Evolutionary conservation across 1,140 invertebrate species (phyloP).

Genomic region (Pseudoatta argentina): DNA sequence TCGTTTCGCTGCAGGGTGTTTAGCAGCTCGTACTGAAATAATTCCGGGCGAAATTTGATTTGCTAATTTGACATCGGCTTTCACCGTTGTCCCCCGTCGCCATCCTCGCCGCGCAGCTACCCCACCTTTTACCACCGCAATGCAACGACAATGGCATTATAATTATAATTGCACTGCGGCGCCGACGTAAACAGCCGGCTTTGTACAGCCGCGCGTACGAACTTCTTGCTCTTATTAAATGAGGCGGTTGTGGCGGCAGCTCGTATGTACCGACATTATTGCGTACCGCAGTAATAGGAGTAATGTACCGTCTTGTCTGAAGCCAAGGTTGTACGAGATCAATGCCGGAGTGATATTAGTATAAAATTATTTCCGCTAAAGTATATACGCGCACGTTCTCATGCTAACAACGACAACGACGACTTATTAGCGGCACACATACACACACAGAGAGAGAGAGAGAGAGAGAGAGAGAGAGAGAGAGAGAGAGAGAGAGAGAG

Average conservation of each 20-base stretch:
- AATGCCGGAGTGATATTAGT: conserved; percentile 53
- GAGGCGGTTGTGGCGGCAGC: conserved; percentile 63
- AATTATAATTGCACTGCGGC: conserved; percentile 75
- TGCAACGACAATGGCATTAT: conserved; percentile 76
- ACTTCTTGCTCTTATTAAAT: conserved; percentile 76
- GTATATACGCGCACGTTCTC: not conserved
- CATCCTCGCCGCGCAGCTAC: not conserved
- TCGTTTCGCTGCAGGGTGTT: conserved; percentile 67
- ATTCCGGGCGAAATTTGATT: conserved; percentile 77
- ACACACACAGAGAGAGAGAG: no score
- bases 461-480: not conserved
- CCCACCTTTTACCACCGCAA: conserved; percentile 46
- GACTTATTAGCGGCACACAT: no score
- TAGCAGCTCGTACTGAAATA: conserved; percentile 72
- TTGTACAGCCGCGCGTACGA: conserved; percentile 63
- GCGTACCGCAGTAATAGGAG: conserved; percentile 65
- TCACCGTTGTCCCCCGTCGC: conserved; percentile 23
- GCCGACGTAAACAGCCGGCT: conserved; percentile 69
- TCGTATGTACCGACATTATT: conserved; percentile 67
- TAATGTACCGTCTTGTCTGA: conserved; percentile 61
- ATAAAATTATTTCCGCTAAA: conserved; percentile 52
- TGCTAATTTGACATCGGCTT: conserved; percentile 78
- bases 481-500: not conserved
- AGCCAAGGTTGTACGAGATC: conserved; percentile 54
- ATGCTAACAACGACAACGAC: not conserved